phyloP scores from a whole-genome alignment of 2,888 invertebrate species.

The Ephialtes manifestator region DNA sequence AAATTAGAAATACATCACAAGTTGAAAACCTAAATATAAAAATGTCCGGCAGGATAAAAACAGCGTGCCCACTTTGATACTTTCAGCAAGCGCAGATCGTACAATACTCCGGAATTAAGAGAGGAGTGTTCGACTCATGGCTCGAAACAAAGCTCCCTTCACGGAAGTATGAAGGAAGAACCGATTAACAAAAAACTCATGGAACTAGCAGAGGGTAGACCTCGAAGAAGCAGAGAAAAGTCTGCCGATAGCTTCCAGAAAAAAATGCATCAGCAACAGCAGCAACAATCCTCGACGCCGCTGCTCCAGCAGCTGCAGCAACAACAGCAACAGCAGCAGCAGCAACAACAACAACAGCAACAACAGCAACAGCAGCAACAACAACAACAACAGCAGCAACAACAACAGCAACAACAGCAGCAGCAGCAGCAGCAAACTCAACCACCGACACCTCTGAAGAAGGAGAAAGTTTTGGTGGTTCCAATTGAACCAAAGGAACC shows the following conservation, averaged over 20 bases:
- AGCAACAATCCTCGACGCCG: slow-evolving; percentile 76
- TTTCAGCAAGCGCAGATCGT: slow-evolving; percentile 80
- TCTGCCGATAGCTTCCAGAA: slow-evolving; percentile 81
- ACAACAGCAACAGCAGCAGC: slow-evolving; percentile 30
- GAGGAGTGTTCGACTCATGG: slow-evolving; percentile 80
- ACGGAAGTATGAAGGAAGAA: slow-evolving; percentile 85
- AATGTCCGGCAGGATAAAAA: background rate
- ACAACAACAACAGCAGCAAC: slow-evolving; percentile 71
- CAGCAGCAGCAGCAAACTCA: slow-evolving; percentile 18
- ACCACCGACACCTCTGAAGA: slow-evolving; percentile 71
- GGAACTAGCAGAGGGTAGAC: slow-evolving; percentile 84
- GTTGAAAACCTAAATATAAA: too few relatives aligned
- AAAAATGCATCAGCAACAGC: slow-evolving; percentile 78
- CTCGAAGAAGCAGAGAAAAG: slow-evolving; percentile 82
- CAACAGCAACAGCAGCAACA: slow-evolving; percentile 40
- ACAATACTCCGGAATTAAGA: slow-evolving; percentile 80
- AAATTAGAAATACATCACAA: background rate
- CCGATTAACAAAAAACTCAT: slow-evolving; percentile 84
- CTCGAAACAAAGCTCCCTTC: slow-evolving; percentile 82
- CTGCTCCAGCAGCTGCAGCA: slow-evolving; percentile 38
- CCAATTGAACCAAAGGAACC: slow-evolving; percentile 86
- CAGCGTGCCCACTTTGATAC: background rate
- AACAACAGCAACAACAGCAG: slow-evolving; percentile 75
- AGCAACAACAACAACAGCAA: slow-evolving; percentile 37
- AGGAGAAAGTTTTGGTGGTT: slow-evolving; percentile 78